Evolutionary conservation across 2,888 invertebrate genomes (phyloP).

Genomic region (Brenthis ino): DNA sequence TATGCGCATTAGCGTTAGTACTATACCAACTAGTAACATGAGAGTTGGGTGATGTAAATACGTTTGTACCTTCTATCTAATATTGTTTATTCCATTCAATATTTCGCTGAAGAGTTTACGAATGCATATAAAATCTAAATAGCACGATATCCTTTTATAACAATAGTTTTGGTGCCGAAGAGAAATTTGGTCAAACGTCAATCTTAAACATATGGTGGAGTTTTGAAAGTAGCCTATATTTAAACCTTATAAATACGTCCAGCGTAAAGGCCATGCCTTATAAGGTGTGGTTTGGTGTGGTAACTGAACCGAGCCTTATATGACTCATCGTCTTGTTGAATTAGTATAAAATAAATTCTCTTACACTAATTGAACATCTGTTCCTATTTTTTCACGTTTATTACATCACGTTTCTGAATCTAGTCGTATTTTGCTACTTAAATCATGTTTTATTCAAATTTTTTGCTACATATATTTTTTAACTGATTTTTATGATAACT

Average conservation of each 20-base stretch:
- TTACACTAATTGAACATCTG: constrained; percentile 73
- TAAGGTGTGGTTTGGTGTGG: constrained; percentile 69
- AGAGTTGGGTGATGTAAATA: no score
- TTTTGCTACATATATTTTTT: neutral
- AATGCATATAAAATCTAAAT: neutral
- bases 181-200: constrained; percentile 74
- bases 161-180: constrained; percentile 41
- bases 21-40: no score
- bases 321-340: constrained; percentile 71
- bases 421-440: neutral
- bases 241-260: constrained; percentile 75
- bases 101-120: no score
- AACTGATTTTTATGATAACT: no score
- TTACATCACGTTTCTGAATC: constrained; percentile 10
- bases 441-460: neutral
- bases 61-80: no score
- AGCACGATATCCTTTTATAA: neutral
- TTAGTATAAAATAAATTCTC: constrained; percentile 72
- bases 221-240: constrained; percentile 76
- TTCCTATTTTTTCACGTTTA: constrained; percentile 44
- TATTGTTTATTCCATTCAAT: no score
- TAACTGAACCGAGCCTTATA: constrained; percentile 65
- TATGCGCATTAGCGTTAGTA: no score
- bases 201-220: constrained; percentile 75
- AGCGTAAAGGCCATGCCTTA: constrained; percentile 76